Evolutionary conservation across 2,888 invertebrate genomes (phyloP), one percentile per base, ranked within the genome.

Genomic region (Anaspis maculata): DNA sequence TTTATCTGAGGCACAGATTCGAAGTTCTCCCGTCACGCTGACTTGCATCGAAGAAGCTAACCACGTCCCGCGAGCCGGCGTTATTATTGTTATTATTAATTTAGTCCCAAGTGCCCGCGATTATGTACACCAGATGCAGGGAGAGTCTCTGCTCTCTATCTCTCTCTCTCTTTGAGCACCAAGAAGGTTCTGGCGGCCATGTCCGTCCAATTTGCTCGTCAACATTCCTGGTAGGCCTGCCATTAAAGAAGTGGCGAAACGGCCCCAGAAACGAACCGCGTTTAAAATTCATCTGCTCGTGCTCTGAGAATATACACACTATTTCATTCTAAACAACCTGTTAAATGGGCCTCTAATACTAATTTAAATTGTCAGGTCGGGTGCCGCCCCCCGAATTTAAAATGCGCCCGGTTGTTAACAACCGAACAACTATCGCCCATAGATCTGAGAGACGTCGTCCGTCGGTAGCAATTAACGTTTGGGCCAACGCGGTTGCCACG

Each of bases 281-380:
- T n/a, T 53, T 51, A 46, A 51, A 50, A 52, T 53, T 49, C 51
- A 52, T 46, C 46, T 48, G 34, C n/a, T n/a, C n/a, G n/a, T n/a
- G n/a, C n/a, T n/a, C n/a, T n/a, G n/a, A n/a, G n/a, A n/a, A n/a
- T n/a, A n/a, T n/a, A n/a, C n/a, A n/a, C 34, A 48, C 37, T 48
- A 46, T 48, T 49, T 51, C 51, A 49, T 49, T 51, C 47, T 30
- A 40, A 46, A 47, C 44, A 44, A 46, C 46, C 40, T 44, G 49
- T 42, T 43, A 45, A 45, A 42, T 40, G 33, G 36, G 33, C 31
- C 28, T 28, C 45, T 49, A 46, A 48, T 44, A 45, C 46, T 48
- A 52, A 52, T 52, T 52, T 48, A 50, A 39, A 45, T 46, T 51
- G 51, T 51, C 53, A 51, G n/a, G 49, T 39, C 27, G 24, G 36